Evolutionary conservation across 2,797 vertebrate genomes (phyloP).

Genomic region (Coluber constrictor): DNA sequence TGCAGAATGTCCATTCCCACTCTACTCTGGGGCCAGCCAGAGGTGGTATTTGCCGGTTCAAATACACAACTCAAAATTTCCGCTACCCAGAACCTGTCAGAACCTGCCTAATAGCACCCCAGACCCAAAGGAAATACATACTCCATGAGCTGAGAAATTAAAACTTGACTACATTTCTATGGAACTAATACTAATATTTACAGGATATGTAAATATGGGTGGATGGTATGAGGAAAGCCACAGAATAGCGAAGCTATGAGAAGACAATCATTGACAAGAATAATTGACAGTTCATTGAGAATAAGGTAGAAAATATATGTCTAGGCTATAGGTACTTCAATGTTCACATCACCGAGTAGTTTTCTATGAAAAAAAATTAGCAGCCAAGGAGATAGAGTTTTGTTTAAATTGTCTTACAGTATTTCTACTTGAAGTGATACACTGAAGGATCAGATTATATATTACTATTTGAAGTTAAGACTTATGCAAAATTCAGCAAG

Average conservation of each 20-base stretch:
- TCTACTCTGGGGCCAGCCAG: no score
- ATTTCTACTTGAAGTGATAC: not conserved
- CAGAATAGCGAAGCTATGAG: not conserved
- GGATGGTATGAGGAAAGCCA: not conserved
- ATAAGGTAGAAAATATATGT: not conserved
- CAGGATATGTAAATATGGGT: not conserved
- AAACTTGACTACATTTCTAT: not conserved
- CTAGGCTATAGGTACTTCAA: not conserved
- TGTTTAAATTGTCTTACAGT: not conserved
- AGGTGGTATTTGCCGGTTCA: no score
- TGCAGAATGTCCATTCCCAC: no score
- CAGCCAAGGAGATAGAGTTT: not conserved
- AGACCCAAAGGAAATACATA: not conserved
- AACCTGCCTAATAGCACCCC: no score
- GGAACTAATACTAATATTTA: not conserved
- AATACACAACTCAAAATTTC: no score
- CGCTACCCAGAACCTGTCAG: no score
- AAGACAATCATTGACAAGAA: not conserved
- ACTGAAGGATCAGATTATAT: not conserved
- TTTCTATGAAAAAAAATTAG: not conserved
- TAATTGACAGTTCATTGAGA: not conserved
- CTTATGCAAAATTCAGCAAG: not conserved
- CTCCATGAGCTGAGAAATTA: not conserved
- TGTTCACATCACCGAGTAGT: not conserved
- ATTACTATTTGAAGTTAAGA: not conserved